Conservation (phyloP, 2,888 invertebrate species). For the Caenorhabditis uteleia region DNA sequence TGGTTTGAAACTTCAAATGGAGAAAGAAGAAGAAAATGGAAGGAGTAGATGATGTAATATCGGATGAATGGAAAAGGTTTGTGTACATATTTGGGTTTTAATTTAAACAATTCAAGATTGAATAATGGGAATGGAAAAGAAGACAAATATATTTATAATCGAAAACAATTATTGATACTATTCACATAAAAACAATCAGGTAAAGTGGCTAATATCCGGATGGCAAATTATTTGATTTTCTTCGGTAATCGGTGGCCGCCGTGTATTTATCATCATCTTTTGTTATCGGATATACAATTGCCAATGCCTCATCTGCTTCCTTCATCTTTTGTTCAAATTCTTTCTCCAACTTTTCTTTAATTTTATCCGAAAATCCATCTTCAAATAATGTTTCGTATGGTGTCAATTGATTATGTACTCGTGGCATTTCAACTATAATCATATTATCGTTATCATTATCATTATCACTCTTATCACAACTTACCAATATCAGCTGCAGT, state of each 20-base stretch:
- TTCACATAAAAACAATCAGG: too few species aligned
- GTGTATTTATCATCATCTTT: slow-evolving; percentile 6
- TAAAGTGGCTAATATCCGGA: slow-evolving; percentile 32
- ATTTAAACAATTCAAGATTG: too few species aligned
- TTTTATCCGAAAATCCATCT: slow-evolving; percentile 37
- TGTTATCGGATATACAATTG: slow-evolving; percentile 32
- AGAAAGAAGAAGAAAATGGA: too few species aligned
- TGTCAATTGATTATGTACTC: slow-evolving; percentile 61
- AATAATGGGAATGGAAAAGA: too few species aligned
- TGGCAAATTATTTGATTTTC: slow-evolving; percentile 16
- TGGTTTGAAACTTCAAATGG: too few species aligned
- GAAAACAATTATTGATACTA: too few species aligned
- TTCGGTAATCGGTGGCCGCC: slow-evolving; percentile 27
- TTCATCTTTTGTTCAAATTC: slow-evolving; percentile 51
- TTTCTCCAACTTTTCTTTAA: slow-evolving; percentile 51
- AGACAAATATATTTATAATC: too few species aligned
- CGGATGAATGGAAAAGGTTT: too few species aligned
- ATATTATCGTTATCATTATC: neutral
- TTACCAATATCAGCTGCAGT: slow-evolving; percentile 70
- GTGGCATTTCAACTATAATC: slow-evolving; percentile 70
- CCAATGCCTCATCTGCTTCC: slow-evolving; percentile 14
- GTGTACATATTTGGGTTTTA: too few species aligned
- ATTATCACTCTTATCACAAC: neutral
- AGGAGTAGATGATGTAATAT: too few species aligned
- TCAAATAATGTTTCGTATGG: slow-evolving; percentile 80